Base-by-base conservation (phyloP, 2,113 vertebrate genomes). In the Hassar affinis region DNA sequence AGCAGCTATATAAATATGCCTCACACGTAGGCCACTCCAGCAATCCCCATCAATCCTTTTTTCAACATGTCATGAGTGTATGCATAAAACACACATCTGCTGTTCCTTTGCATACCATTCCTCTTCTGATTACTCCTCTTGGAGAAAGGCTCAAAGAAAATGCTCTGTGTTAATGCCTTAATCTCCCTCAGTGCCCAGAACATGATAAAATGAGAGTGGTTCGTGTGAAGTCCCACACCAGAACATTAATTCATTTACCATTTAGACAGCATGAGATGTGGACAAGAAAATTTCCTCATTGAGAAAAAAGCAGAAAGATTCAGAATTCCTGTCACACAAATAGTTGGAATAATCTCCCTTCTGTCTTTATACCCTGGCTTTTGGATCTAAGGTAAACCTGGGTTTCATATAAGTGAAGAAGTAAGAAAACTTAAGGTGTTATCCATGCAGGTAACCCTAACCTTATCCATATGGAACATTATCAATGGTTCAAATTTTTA, bases 201-300 rank as follows among this genome's bases (percentile, higher is more conserved):
- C 86, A 82, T 54, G 47, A 33, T 14, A 18, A 66, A 78, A 35
- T 38, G 59, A 66, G 61, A 83, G 30, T 49, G 59, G 45, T 59
- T 80, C 81, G 35, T 33, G 25, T 2, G 2, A 2, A 7, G 54
- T 49, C 25, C 42, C n/a, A 80, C 35, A 75, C 27, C 17, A 72
- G 20, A 47, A 54, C 64, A 62, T 52, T 84, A 84, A 87, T 87
- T 64, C 56, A 66, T 82, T 84, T 82, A 81, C 71, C 56, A 56
- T 81, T 66, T 64, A 51, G 71, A 30, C n/a, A 74, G 71, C n/a
- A 51, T 42, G 6, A 3, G 2, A 14, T n/a, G 42, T 47, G 47
- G n/a, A 78, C 74, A 59, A 78, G 45, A 17, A n/a, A n/a, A n/a
- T n/a, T n/a, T n/a, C n/a, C n/a, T n/a, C n/a, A n/a, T n/a, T n/a